Evolutionary conservation across 2,888 invertebrate genomes (phyloP).

Genomic region (Apamea anceps): DNA sequence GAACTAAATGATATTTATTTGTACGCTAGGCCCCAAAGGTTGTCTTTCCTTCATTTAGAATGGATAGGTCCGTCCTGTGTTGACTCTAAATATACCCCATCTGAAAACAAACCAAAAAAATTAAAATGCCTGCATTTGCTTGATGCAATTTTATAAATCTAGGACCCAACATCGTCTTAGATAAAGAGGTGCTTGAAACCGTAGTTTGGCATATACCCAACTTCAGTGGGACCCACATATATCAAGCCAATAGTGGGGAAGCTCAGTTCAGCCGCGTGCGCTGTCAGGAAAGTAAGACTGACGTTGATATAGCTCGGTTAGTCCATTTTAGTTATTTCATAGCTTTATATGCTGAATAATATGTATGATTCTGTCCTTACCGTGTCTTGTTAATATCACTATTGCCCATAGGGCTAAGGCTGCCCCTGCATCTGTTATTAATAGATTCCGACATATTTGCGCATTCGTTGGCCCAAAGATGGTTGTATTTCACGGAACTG

Average conservation of each 20-base stretch:
- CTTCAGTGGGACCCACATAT: background rate
- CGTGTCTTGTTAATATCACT: slow-evolving; percentile 13
- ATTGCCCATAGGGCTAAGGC: slow-evolving; percentile 30
- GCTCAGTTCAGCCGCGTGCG: background rate
- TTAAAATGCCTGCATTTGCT: background rate
- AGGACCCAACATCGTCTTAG: background rate
- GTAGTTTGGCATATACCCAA: background rate
- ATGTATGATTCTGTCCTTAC: slow-evolving; percentile 8
- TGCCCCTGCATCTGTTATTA: slow-evolving; percentile 68
- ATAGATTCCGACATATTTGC: slow-evolving; percentile 66
- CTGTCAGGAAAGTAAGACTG: background rate
- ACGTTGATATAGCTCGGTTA: background rate
- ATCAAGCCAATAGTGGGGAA: background rate
- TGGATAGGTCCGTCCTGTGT: slow-evolving; percentile 35
- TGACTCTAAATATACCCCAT: slow-evolving; percentile 46
- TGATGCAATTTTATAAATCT: background rate
- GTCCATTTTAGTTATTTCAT: background rate
- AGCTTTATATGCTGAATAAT: background rate
- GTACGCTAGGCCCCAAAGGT: background rate
- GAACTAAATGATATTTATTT: background rate
- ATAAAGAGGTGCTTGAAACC: background rate
- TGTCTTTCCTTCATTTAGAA: slow-evolving; percentile 11
- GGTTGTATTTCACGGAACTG: slow-evolving; percentile 75
- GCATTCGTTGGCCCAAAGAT: slow-evolving; percentile 77
- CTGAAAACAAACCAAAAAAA: slow-evolving; percentile 35